Conservation (phyloP, 2,797 vertebrate species). For the Jordanella pulchra region DNA sequence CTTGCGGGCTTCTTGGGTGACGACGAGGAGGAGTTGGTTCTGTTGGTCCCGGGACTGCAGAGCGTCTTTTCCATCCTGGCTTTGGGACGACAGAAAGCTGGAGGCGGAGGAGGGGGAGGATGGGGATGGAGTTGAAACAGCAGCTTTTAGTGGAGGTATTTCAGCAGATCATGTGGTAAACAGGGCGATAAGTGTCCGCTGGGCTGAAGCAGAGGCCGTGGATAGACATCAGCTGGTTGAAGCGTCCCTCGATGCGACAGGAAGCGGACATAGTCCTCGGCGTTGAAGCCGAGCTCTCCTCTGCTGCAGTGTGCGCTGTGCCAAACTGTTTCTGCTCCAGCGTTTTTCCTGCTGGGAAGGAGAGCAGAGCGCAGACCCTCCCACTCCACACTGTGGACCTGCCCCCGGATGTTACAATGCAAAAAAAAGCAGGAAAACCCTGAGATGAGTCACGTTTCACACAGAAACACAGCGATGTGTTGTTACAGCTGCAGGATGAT, state of each 20-base stretch:
- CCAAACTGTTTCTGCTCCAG: slow-evolving; percentile 53
- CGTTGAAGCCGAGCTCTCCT: slow-evolving; percentile 26
- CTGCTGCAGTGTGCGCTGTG: slow-evolving; percentile 61
- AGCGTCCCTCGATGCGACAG: slow-evolving; percentile 45
- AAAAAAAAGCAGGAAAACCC: slow-evolving; percentile 19
- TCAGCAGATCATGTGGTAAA: slow-evolving; percentile 62
- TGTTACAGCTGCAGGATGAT: neutral
- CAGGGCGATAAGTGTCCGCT: slow-evolving; percentile 19
- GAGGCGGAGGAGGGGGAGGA: slow-evolving; percentile 21
- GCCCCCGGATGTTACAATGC: slow-evolving; percentile 76
- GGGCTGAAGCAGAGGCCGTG: slow-evolving; percentile 51
- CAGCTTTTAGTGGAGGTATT: slow-evolving; percentile 29
- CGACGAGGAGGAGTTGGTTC: slow-evolving; percentile 58
- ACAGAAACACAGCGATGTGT: neutral
- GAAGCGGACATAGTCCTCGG: slow-evolving; percentile 62
- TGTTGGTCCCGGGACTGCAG: slow-evolving; percentile 67
- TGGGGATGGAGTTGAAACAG: slow-evolving; percentile 46
- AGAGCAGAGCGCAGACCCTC: slow-evolving; percentile 68
- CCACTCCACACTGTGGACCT: slow-evolving; percentile 61
- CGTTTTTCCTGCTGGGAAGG: slow-evolving; percentile 56
- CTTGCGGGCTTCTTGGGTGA: slow-evolving; percentile 62
- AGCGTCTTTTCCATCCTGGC: slow-evolving; percentile 79
- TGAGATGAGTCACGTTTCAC: slow-evolving; percentile 31
- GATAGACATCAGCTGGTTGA: slow-evolving; percentile 18
- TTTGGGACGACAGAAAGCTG: slow-evolving; percentile 60